Evolutionary conservation across 2,797 vertebrate genomes (phyloP).

Genomic region (Lutjanus argentimaculatus): DNA sequence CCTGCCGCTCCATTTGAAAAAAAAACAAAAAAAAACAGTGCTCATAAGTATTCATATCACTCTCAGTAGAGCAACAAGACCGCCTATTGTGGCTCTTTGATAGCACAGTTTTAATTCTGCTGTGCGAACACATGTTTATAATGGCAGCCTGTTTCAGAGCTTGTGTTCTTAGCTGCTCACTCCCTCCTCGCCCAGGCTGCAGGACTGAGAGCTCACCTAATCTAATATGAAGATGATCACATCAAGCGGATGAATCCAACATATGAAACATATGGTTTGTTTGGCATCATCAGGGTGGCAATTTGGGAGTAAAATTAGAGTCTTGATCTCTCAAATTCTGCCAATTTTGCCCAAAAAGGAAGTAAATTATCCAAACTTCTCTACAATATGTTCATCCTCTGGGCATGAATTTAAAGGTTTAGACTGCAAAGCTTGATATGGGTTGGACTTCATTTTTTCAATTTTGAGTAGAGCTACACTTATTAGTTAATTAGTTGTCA

Average conservation of each 20-base stretch:
- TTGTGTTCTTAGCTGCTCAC: slow-evolving; percentile 7
- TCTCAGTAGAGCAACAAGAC: slow-evolving; percentile 52
- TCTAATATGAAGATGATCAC: slow-evolving; percentile 39
- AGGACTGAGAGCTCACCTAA: slow-evolving; percentile 25
- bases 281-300: slow-evolving; percentile 50
- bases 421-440: neutral
- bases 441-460: neutral
- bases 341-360: slow-evolving; percentile 39
- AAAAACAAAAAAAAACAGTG: slow-evolving; percentile 10
- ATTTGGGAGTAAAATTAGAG: slow-evolving; percentile 34
- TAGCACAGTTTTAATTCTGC: slow-evolving; percentile 58
- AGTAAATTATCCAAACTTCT: slow-evolving; percentile 36
- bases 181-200: slow-evolving; percentile 17
- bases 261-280: slow-evolving; percentile 36
- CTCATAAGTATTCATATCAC: slow-evolving; percentile 75
- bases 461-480: neutral
- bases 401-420: slow-evolving; percentile 7
- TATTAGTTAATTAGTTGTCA: too few species aligned
- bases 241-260: slow-evolving; percentile 24
- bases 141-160: slow-evolving; percentile 14
- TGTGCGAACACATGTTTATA: slow-evolving; percentile 50
- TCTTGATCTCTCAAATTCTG: slow-evolving; percentile 12
- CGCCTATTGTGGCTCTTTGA: slow-evolving; percentile 58
- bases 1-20: slow-evolving; percentile 19
- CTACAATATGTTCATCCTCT: neutral